Percentiles rank a stretch among this genome's conserved stretches.
phyloP scores from a whole-genome alignment of 2,113 vertebrate genomes.

The Pontoporia blainvillei region DNA sequence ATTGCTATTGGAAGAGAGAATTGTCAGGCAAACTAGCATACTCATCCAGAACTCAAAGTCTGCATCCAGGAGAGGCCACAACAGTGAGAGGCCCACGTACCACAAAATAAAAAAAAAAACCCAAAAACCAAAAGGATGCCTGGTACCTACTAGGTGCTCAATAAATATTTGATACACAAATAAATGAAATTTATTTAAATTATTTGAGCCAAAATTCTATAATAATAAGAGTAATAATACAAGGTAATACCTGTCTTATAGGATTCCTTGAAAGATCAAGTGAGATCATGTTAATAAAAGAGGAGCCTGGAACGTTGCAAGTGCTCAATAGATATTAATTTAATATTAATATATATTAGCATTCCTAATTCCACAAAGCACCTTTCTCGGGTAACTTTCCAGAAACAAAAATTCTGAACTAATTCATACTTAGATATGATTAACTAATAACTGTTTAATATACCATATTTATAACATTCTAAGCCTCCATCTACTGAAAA shows the following conservation, averaged over 20 bases:
- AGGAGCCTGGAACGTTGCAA: neutral
- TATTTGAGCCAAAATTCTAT: neutral
- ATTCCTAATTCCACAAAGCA: neutral
- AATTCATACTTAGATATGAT: neutral
- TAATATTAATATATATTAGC: neutral
- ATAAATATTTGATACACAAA: neutral
- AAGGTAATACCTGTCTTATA: neutral
- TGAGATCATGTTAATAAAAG: neutral
- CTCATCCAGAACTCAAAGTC: neutral
- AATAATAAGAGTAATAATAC: neutral
- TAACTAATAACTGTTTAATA: neutral
- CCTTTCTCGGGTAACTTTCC: neutral
- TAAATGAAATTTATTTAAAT: neutral
- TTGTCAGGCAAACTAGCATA: neutral
- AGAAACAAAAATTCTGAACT: constrained; percentile 29
- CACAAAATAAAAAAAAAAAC: too few species aligned
- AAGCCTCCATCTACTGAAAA: neutral
- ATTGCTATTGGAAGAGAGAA: neutral
- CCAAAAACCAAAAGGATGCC: neutral
- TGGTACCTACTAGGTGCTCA: neutral
- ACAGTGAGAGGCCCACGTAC: too few species aligned
- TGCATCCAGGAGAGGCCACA: too few species aligned
- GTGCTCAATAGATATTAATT: neutral
- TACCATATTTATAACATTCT: neutral
- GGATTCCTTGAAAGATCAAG: neutral